These are phyloP conservation scores for Synodontis membranacea DNA, from an alignment of 2,113 vertebrate genomes.

Conservation along the genomic window DNA sequence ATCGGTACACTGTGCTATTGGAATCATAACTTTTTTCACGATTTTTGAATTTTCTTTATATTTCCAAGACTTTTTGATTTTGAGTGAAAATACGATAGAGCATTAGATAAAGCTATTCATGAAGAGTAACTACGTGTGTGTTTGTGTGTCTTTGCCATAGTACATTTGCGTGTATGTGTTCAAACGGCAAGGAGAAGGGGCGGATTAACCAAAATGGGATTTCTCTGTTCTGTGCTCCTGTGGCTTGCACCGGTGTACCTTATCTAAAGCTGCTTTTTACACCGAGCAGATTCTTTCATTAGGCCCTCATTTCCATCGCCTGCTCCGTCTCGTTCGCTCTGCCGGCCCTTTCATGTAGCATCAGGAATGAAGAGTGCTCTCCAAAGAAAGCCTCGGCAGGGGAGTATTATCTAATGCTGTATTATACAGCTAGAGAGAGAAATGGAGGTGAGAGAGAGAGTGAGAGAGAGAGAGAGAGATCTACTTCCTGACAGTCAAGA, in stretches of 20 bases:
- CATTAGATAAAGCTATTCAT: neutral
- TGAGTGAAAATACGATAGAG: neutral
- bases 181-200: conserved; percentile 13
- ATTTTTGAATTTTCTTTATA: too few species aligned
- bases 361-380: conserved; percentile 45
- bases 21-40: too few species aligned
- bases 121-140: neutral
- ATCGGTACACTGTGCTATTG: too few species aligned
- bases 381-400: conserved; percentile 41
- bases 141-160: neutral
- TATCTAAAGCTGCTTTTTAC: conserved; percentile 53
- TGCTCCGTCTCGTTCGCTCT: conserved; percentile 27
- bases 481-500: conserved; percentile 43
- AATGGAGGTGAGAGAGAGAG: neutral
- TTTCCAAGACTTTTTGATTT: too few species aligned
- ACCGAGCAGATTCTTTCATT: conserved; percentile 49
- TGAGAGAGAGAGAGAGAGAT: conserved; percentile 3
- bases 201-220: conserved; percentile 53
- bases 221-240: conserved; percentile 42
- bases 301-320: conserved; percentile 43
- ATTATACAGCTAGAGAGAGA: conserved; percentile 32
- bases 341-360: conserved; percentile 39
- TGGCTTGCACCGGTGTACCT: conserved; percentile 30
- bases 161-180: conserved; percentile 7
- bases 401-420: conserved; percentile 48